phyloP scores from a whole-genome alignment of 2,113 vertebrate genomes.

The Pteropus alecto region DNA sequence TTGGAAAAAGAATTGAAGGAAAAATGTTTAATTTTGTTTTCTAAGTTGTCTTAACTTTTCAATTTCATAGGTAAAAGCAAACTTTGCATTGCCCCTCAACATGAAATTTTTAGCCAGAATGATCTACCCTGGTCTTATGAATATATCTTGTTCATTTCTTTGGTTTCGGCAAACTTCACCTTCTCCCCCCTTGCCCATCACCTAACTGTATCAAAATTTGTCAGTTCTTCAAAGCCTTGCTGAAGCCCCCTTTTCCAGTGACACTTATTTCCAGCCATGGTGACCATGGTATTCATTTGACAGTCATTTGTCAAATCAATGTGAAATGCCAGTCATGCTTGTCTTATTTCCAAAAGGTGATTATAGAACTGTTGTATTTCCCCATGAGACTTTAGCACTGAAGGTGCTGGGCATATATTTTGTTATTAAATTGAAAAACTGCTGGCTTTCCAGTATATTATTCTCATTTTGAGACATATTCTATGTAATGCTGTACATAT shows the following conservation, averaged over 20 bases:
- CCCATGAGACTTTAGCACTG: not conserved
- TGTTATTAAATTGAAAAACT: not conserved
- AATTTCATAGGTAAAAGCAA: not conserved
- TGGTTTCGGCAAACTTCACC: not conserved
- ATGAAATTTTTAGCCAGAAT: not conserved
- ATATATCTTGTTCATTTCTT: not conserved
- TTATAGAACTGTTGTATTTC: not conserved
- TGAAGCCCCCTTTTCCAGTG: not conserved
- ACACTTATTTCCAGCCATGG: not conserved
- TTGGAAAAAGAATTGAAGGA: not conserved
- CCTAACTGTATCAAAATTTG: not conserved
- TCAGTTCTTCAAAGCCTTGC: not conserved
- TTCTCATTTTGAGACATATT: conserved; percentile 1
- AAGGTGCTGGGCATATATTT: not conserved
- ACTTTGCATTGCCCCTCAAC: not conserved
- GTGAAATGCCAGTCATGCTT: not conserved
- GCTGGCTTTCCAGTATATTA: not conserved
- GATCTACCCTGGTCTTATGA: not conserved
- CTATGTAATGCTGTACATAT: not conserved
- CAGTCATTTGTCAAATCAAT: not conserved
- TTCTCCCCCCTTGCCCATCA: not conserved
- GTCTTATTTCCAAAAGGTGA: not conserved
- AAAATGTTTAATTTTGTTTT: not conserved
- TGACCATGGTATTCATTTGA: not conserved
- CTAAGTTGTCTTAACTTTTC: not conserved